Base-by-base conservation (phyloP, 2,113 vertebrate species). In the Aspidoscelis tigris region DNA sequence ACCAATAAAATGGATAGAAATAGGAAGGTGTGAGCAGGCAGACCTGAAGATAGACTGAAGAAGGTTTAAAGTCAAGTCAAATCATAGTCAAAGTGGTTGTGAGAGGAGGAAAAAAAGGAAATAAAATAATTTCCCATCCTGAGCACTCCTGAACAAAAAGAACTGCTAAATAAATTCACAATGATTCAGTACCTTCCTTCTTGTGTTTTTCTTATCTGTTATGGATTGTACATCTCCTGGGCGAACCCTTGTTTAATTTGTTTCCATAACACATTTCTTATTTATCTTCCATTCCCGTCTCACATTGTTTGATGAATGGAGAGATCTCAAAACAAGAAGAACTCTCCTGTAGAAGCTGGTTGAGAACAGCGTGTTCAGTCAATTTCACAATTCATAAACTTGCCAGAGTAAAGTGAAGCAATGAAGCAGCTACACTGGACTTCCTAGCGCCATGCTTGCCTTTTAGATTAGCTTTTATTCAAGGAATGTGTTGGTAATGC, bases 351-450 rank as follows among this genome's bases (percentile, higher is more conserved):
- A 41, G 84, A 69, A 84, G 83, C 84, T 14, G 74, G 78, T 71
- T 53, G 78, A 88, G n/a, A 75, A 69, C 88, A 82, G 84, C 83
- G 88, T 2, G 33, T 0, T 84, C 76, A 81, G 2, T 5, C 75
- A 86, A 84, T 82, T 70, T 83, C 86, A 88, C 81, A 87, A 5
- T 89, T 87, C 86, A 88, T 77, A n/a, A 33, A 70, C 76, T 80
- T 87, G 83, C 84, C 71, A 26, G 0, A 1, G 41, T 84, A 70
- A 86, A 77, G 80, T 0, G 0, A 84, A 88, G 61, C 39, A 0
- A 50, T 1, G 86, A 0, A 26, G 64, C 75, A 87, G 53, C 87
- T 33, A 78, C 18, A 26, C 83, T 87, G 9, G 47, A 84, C 83
- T 66, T 89, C 33, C 81, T 55, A 65, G 70, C 44, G 76, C 70